Base-by-base conservation (phyloP, 2,888 invertebrate genomes). In the Drosophila subquinaria region DNA sequence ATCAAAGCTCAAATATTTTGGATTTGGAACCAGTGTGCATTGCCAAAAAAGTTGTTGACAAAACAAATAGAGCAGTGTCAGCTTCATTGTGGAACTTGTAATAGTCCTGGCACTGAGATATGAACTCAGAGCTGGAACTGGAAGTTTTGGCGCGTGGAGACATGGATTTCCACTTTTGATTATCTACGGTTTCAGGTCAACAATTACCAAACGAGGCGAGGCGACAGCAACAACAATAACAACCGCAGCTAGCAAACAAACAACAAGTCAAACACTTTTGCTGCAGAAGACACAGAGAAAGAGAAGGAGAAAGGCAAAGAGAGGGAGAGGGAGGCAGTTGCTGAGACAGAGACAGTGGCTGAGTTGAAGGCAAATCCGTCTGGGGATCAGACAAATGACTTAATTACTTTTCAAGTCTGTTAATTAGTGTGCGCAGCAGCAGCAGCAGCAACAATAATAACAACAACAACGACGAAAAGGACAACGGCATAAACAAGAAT, bases 381-480 rank as follows among this genome's bases (percentile, higher is more conserved):
- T 88, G 81, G 75, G 75, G 73, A 73, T 70, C 83, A 90, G 85
- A 85, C 85, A 85, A 85, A 85, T 85, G 90, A 85, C 90, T 85
- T 85, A 85, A 85, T 85, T 85, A 90, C 85, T 88, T 85, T 90
- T 90, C 89, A 85, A 90, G 90, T 88, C 89, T 82, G 90, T 90
- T 85, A 85, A 85, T 85, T 90, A 85, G 85, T 90, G 77, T 74
- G 73, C 82, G 75, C 76, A 73, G 64, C 55, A 65, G 36, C 68
- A 72, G 30, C 60, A 69, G 30, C 61, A 70, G 53, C 48, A 67
- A 45, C 33, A 59, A 17, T 45, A 69, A 50, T 60, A 59, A 59
- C 45, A 17, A 38, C 30, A 61, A 60, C 45, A 59, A 42, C 30
- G 20, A 62, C 36, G 57, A 63, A 48, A 56, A 15, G 8, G 23